Evolutionary conservation across 2,888 invertebrate species (phyloP).

Genomic region (Teleiodes luculella): DNA sequence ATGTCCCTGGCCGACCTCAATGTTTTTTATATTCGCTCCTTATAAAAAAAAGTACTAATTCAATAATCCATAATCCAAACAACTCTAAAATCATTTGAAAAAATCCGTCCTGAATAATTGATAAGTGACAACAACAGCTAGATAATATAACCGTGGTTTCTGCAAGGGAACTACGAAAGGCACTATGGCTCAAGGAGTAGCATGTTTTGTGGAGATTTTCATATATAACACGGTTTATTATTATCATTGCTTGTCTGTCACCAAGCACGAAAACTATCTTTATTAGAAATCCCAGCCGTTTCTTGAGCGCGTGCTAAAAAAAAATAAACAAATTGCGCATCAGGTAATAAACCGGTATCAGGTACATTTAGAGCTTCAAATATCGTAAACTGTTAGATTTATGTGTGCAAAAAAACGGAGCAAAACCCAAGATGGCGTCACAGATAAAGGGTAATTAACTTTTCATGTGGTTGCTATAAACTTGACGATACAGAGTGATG

Average conservation of each 20-base stretch:
- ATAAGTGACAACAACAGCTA: too few relatives aligned
- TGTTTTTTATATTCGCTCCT: too few relatives aligned
- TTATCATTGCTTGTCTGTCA: not conserved
- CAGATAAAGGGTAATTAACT: conserved; percentile 48
- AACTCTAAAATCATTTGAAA: too few relatives aligned
- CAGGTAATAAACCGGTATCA: not conserved
- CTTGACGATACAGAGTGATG: not conserved
- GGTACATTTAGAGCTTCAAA: not conserved
- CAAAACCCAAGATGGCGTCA: conserved; percentile 42
- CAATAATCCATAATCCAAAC: too few relatives aligned
- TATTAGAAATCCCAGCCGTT: not conserved
- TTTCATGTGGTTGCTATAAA: conserved; percentile 23
- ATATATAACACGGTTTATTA: too few relatives aligned
- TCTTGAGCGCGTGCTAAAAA: conserved; percentile 5
- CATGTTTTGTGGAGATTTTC: too few relatives aligned
- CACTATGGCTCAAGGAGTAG: too few relatives aligned
- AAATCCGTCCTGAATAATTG: too few relatives aligned
- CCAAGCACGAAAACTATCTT: conserved; percentile 1
- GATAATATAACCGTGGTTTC: too few relatives aligned
- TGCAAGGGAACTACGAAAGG: too few relatives aligned
- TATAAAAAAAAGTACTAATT: too few relatives aligned
- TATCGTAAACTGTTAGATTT: conserved; percentile 50
- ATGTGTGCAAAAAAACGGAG: conserved; percentile 32
- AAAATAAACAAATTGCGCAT: not conserved
- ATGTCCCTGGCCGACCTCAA: too few relatives aligned